Percentiles rank a stretch among this genome's conserved stretches.
Conservation (phyloP, 1,140 invertebrate genomes). For the Drosophila asahinai region DNA sequence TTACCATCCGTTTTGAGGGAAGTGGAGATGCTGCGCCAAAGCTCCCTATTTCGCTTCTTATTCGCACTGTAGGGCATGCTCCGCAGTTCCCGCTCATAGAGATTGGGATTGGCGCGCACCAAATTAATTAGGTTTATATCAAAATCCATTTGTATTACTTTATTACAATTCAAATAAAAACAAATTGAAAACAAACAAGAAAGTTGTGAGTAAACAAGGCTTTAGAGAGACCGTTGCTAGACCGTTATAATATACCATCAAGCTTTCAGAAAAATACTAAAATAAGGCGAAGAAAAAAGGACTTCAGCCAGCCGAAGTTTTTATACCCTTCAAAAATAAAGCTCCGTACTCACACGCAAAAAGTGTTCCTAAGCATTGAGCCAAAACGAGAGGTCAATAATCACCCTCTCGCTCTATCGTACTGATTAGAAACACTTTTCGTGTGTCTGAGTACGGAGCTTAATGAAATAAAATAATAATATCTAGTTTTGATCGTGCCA, state of each 20-base stretch:
- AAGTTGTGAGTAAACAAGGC: constrained; percentile 11
- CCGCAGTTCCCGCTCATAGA: constrained; percentile 58
- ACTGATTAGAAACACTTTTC: too few species aligned
- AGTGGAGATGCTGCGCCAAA: constrained; percentile 73
- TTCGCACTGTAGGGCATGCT: constrained; percentile 54
- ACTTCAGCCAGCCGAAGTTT: background rate
- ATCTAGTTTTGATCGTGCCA: background rate
- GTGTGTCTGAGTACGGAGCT: too few species aligned
- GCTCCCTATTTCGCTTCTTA: constrained; percentile 54
- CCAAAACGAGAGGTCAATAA: too few species aligned
- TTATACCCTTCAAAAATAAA: background rate
- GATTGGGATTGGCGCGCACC: constrained; percentile 62
- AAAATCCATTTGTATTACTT: constrained; percentile 47
- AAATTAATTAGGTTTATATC: constrained; percentile 65
- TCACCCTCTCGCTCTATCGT: too few species aligned
- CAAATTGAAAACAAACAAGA: constrained; percentile 31
- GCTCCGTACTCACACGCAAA: too few species aligned
- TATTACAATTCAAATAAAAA: background rate
- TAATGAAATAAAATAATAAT: background rate
- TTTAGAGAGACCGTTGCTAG: constrained; percentile 6
- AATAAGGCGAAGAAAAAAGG: background rate
- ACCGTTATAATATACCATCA: background rate
- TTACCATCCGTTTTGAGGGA: constrained; percentile 68
- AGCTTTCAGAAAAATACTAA: background rate
- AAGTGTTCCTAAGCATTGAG: too few species aligned